Evolutionary conservation across 2,797 vertebrate species (phyloP), one percentile per base, ranked within the genome.

Genomic region (Gouania willdenowi): DNA sequence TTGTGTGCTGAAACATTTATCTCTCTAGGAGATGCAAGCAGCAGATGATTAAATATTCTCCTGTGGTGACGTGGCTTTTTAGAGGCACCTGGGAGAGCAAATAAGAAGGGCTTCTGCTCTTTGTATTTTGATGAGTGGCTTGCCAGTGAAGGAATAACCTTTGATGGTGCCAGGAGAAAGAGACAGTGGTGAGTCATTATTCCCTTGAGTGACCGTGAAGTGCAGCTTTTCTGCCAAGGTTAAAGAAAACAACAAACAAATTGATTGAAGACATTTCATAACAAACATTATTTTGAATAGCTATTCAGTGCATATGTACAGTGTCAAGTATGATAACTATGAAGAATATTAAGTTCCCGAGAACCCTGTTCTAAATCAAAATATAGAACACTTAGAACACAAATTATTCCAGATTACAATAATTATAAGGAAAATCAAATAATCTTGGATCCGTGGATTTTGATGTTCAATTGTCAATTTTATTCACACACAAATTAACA

Each of bases 141-240:
- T 2, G 21, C 25, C 26, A 8, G 26, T 34, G 49, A 58, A 55
- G 33, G 25, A 40, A 58, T 66, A 74, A 78, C 76, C 71, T 84
- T 79, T 79, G 47, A 67, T 46, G 55, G 34, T 34, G 67, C 70
- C 53, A 34, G 40, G 29, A 62, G 63, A 41, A 55, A 32, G 48
- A 39, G 29, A 32, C 44, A 63, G 62, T 51, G 49, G 65, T 76
- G 56, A 66, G 57, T 64, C 71, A 73, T 75, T 78, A 66, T 52
- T 52, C 45, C 50, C 40, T 38, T 66, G 67, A 71, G 73, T 61
- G 74, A 80, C 66, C n/a, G 66, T 67, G 41, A 59, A 62, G 71
- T 53, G 39, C 50, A 33, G 23, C 29, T 37, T 13, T 9, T 65
- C 50, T 55, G 39, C 57, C 67, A 66, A 66, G 56, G 70, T 65